phyloP scores from a whole-genome alignment of 2,797 vertebrate species.

The Rhinella marina region DNA sequence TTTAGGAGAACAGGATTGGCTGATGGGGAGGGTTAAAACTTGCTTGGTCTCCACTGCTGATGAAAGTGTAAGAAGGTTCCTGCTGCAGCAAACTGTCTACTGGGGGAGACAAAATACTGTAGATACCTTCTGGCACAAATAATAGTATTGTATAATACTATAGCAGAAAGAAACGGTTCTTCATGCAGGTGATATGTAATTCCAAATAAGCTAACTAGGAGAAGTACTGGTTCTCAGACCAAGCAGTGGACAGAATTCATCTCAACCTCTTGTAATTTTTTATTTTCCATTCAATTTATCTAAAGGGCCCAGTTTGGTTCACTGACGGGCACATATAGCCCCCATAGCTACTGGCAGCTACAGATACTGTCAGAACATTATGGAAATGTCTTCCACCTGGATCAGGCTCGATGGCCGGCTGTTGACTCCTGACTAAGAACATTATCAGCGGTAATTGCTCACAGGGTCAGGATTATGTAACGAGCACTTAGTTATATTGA shows the following conservation, averaged over 20 bases:
- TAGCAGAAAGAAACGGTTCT: too few species aligned
- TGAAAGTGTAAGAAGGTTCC: too few species aligned
- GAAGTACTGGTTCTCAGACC: background rate
- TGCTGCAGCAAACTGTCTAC: too few species aligned
- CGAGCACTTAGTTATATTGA: background rate
- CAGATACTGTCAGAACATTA: background rate
- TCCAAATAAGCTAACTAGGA: too few species aligned
- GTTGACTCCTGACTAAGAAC: background rate
- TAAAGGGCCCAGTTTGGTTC: background rate
- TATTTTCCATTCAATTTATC: background rate
- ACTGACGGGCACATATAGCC: background rate
- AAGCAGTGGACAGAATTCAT: background rate
- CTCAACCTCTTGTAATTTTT: background rate
- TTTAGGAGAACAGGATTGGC: too few species aligned
- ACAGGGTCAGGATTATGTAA: background rate
- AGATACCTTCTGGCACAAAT: background rate
- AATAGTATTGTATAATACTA: too few species aligned
- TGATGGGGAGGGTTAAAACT: too few species aligned
- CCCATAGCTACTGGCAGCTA: background rate
- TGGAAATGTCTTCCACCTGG: background rate
- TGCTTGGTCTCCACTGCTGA: too few species aligned
- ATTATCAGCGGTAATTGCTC: background rate
- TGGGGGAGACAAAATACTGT: too few species aligned
- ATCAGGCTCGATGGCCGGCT: background rate
- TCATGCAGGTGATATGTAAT: too few species aligned